phyloP scores from a whole-genome alignment of 1,140 invertebrate genomes.

The Aphis gossypii region DNA sequence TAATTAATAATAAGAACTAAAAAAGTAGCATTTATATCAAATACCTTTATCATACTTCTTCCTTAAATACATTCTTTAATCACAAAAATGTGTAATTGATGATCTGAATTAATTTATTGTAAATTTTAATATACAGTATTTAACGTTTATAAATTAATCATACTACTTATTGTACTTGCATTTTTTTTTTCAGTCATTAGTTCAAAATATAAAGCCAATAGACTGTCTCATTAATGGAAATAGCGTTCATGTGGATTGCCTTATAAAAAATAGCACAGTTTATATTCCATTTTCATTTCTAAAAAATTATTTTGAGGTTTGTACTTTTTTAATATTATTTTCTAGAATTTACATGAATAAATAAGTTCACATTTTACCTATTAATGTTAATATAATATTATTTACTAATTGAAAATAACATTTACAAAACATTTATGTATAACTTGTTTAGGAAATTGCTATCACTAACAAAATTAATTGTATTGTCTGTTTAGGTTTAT shows the following conservation, averaged over 20 bases:
- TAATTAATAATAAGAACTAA: too few relatives aligned
- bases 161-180: neutral
- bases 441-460: neutral
- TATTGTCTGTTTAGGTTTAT: conserved; percentile 93
- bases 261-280: conserved; percentile 16
- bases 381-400: neutral
- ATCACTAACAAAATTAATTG: neutral
- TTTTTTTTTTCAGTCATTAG: conserved; percentile 35
- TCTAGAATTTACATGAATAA: neutral
- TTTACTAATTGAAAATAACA: neutral
- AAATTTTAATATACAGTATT: neutral
- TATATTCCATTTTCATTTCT: conserved; percentile 53
- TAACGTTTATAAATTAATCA: neutral
- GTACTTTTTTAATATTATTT: conserved; percentile 21
- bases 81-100: neutral
- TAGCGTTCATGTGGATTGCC: conserved; percentile 32
- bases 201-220: conserved; percentile 29
- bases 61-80: neutral
- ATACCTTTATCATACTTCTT: too few relatives aligned
- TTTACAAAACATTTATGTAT: neutral
- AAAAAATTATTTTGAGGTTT: conserved; percentile 53
- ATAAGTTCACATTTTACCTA: too few relatives aligned
- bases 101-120: neutral
- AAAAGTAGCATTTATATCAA: too few relatives aligned
- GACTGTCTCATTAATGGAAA: conserved; percentile 50